Base-by-base conservation (phyloP, 2,888 invertebrate species). In the Macrosoma leucophasiata region DNA sequence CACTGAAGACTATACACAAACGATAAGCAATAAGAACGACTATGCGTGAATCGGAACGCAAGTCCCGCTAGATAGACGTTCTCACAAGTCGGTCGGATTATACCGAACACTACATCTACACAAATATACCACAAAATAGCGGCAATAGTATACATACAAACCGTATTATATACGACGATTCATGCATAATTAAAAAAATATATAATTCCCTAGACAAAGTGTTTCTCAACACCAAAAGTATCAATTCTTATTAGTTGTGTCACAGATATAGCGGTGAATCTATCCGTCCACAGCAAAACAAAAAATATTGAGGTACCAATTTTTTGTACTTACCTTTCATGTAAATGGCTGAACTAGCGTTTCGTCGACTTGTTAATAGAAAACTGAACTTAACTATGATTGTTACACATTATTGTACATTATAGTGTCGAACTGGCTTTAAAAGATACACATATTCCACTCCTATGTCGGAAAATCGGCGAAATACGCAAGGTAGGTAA, bases 281-380 rank as follows among this genome's bases (percentile, higher is more conserved):
- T 46, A 49, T 52, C 47, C 52, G 57, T 53, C 47, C 50, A 58
- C 33, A 63, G 58, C 62, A 58, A 61, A 61, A 52, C 56, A 63
- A 67, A 81, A 79, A 81, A 72, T 65, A 61, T 61, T 55, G 57
- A 66, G 59, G 72, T 70, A 73, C 68, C 59, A 71, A 71, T 81
- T 84, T 84, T 84, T 84, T 84, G 74, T 75, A 75, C 82, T 82
- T 71, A 76, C 82, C 81, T 76, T 77, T 82, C 82, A 81, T 84
- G 82, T 84, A 84, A 84, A 82, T 84, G 82, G 82, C 77, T 81
- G 81, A 77, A 69, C 64, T 55, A 59, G 59, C 61, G 63, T 67
- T 75, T 61, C 58, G 58, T 44, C 46, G 51, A 53, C 58, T 58
- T 52, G 49, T 61, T 56, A 45, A 44, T 43, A 43, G 50, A 33